phyloP scores from a whole-genome alignment of 2,797 vertebrate species.

The Diglossa cyanea region DNA sequence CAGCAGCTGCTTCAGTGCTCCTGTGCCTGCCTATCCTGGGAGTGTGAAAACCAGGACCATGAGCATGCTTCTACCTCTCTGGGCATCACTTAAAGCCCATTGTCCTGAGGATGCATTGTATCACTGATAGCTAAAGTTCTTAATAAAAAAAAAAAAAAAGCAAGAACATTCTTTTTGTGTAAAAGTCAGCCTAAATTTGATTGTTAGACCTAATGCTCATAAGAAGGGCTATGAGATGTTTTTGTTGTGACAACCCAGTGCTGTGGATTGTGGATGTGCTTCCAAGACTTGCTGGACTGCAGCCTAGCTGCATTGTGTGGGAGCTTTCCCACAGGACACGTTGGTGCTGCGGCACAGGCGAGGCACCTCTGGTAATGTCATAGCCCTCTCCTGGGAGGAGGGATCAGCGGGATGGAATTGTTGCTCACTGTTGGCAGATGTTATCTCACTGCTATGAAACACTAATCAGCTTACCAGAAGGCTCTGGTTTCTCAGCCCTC shows the following conservation, averaged over 20 bases:
- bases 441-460: constrained; percentile 36
- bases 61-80: neutral
- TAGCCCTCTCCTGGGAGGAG: constrained; percentile 32
- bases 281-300: neutral
- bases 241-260: neutral
- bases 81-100: neutral
- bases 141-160: neutral
- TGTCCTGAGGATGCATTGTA: neutral
- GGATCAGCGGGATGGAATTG: constrained; percentile 18
- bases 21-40: neutral
- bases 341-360: neutral
- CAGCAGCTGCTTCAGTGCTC: neutral
- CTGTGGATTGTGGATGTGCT: neutral
- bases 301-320: neutral
- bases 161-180: neutral
- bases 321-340: neutral
- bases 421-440: constrained; percentile 55
- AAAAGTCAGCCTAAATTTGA: neutral
- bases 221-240: neutral
- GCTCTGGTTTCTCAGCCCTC: constrained; percentile 52
- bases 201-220: fast-evolving
- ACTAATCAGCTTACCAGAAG: constrained; percentile 42
- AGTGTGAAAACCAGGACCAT: neutral
- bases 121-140: neutral
- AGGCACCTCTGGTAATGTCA: neutral